These are phyloP conservation scores for Nesoenas mayeri DNA, from an alignment of 2,113 vertebrate genomes.

Conservation along the genomic window DNA sequence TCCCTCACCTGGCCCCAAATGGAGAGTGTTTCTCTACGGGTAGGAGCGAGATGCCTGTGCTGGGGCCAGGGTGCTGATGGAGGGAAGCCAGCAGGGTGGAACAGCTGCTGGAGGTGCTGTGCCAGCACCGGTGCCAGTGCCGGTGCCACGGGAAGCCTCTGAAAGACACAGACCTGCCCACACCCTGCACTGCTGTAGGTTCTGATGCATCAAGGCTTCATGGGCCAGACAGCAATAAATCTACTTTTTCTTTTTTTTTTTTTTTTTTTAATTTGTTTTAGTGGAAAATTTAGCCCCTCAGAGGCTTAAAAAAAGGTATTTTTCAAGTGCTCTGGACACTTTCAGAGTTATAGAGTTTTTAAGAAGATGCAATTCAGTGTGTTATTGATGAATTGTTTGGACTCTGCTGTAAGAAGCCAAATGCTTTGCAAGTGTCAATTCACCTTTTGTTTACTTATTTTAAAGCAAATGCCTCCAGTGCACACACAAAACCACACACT, in stretches of 20 bases:
- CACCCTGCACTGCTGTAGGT: background rate
- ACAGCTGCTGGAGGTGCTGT: background rate
- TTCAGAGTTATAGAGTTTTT: background rate
- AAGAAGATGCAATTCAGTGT: background rate
- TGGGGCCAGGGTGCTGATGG: background rate
- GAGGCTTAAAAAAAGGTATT: background rate
- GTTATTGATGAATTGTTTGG: background rate
- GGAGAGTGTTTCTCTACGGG: background rate
- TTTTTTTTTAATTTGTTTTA: background rate
- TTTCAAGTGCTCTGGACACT: background rate
- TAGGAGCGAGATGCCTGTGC: background rate
- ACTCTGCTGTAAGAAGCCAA: background rate
- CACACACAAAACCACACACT: background rate
- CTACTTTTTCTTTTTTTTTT: background rate
- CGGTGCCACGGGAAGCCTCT: rapidly evolving
- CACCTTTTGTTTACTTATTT: background rate
- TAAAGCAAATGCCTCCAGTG: background rate
- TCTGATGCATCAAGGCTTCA: background rate
- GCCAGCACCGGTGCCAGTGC: background rate
- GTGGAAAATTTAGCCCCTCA: background rate
- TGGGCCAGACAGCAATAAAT: background rate
- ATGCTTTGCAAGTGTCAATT: background rate
- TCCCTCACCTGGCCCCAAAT: rapidly evolving
- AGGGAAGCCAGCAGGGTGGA: background rate
- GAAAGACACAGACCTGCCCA: background rate